Evolutionary conservation across 2,797 vertebrate genomes (phyloP), one percentile per base, ranked within the genome.

Genomic region (Nothura maculosa): DNA sequence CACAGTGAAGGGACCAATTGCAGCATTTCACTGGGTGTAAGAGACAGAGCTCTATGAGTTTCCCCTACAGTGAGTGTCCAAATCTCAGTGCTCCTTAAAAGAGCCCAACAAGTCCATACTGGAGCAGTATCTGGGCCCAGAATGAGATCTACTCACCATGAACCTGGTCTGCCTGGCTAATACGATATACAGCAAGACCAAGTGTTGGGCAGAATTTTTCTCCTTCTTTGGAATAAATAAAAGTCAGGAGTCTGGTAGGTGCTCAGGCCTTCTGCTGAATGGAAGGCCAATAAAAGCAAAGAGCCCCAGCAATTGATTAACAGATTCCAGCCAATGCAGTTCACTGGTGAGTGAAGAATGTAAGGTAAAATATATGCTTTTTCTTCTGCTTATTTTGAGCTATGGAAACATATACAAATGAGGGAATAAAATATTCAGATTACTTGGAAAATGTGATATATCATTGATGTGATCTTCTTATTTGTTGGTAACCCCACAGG

Each of bases 341-440:
- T 68, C 45, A 34, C 17, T 64, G 9, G 40, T 43, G 61, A 64
- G 20, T 4, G 21, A 57, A 77, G 13, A 11, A 66, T 83, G 54
- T 12, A 62, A 94, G 82, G 17, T 27, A 25, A 19, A 54, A 68
- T 24, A 10, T 6, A 30, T 7, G 8, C 15, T 38, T 60, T 25
- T 5, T 50, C 85, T 85, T 43, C 55, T 24, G 13, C 6, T 36
- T 7, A 9, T 72, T 16, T 42, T 64, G 19, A 43, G 7, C 43
- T 85, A 78, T 11, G 11, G 1, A 2, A 68, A 12, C 5, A 47
- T 38, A 28, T 36, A 30, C 64, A 70, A 12, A 22, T 18, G 47
- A 82, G 85, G 42, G 30, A 94, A 91, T 34, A 69, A 92, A 73
- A 76, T 48, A 70, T 8, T 36, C 81, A 87, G 15, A 22, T 5